These are phyloP conservation scores for Tyria jacobaeae DNA, from an alignment of 2,888 invertebrate species.

Conservation along the genomic window DNA sequence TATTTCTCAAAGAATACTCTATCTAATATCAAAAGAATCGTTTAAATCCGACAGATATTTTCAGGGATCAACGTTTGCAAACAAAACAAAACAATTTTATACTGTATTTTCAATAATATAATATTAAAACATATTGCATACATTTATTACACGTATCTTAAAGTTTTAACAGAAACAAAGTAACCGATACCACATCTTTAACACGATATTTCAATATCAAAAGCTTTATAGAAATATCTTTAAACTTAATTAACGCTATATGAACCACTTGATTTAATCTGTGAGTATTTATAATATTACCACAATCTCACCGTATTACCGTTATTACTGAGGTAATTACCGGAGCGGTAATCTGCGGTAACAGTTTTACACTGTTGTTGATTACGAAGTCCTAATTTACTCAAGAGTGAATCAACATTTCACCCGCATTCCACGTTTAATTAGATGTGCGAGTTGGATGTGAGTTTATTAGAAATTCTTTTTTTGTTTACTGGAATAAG, in stretches of 20 bases:
- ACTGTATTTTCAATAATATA: too few relatives aligned
- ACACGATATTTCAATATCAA: neutral
- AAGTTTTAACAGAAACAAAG: too few relatives aligned
- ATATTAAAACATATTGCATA: too few relatives aligned
- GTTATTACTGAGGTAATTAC: slow-evolving; percentile 21
- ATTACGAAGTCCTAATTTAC: slow-evolving; percentile 15
- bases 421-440: slow-evolving; percentile 48
- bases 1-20: too few relatives aligned
- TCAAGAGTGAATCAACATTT: slow-evolving; percentile 43
- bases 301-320: slow-evolving; percentile 5
- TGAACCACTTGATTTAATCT: slow-evolving; percentile 10
- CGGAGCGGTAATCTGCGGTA: slow-evolving; percentile 17
- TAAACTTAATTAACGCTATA: neutral
- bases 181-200: too few relatives aligned
- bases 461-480: too few relatives aligned
- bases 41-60: too few relatives aligned
- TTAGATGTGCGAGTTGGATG: slow-evolving; percentile 39
- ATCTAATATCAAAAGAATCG: too few relatives aligned
- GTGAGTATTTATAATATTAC: slow-evolving; percentile 4
- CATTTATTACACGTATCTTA: too few relatives aligned
- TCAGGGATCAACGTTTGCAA: too few relatives aligned
- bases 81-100: too few relatives aligned
- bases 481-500: too few relatives aligned
- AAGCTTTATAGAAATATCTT: neutral
- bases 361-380: slow-evolving; percentile 26